A percentile compares a stretch with the other conserved stretches of the same genome.
These are phyloP conservation scores for Echinometra lucunter DNA, from an alignment of 53 echinoderm and acorn worm species.

Conservation along the genomic window DNA sequence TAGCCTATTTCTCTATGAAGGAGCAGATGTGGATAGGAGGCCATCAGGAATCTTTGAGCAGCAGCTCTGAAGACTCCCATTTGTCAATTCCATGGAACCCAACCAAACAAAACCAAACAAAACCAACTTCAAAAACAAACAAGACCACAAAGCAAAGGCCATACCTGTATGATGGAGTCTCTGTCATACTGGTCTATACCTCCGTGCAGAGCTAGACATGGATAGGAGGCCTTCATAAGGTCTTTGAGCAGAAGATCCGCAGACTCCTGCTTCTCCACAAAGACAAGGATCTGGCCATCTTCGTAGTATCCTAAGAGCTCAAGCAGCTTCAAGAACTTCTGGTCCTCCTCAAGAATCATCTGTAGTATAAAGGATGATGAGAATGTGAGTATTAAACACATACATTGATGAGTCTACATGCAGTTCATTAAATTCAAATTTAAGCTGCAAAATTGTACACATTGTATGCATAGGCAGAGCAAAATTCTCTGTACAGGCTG, in stretches of 20 bases:
- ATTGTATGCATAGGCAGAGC: too few species aligned
- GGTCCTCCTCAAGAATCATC: slow-evolving; percentile 92
- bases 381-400: neutral
- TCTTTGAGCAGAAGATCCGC: slow-evolving; percentile 93
- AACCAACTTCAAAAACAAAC: neutral
- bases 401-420: too few species aligned
- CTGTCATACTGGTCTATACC: slow-evolving; percentile 99
- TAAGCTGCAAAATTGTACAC: too few species aligned
- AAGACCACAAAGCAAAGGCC: neutral
- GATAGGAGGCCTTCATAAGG: slow-evolving; percentile 88
- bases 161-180: slow-evolving; percentile 96
- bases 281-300: slow-evolving; percentile 88
- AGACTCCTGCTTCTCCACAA: slow-evolving; percentile 98
- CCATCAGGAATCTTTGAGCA: slow-evolving; percentile 90
- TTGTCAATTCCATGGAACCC: slow-evolving; percentile 72
- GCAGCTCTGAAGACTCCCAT: slow-evolving; percentile 89
- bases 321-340: slow-evolving; percentile 95
- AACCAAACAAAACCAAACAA: neutral
- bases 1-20: slow-evolving; percentile 96
- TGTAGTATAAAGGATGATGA: slow-evolving; percentile 25
- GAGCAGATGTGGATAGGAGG: slow-evolving; percentile 86
- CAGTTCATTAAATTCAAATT: too few species aligned
- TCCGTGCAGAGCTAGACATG: slow-evolving; percentile 92
- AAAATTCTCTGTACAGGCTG: too few species aligned
- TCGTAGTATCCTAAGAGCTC: slow-evolving; percentile 90